Percentiles rank a stretch among this genome's conserved stretches.
Conservation (phyloP, 2,113 vertebrate genomes). For the Callionymus lyra region DNA sequence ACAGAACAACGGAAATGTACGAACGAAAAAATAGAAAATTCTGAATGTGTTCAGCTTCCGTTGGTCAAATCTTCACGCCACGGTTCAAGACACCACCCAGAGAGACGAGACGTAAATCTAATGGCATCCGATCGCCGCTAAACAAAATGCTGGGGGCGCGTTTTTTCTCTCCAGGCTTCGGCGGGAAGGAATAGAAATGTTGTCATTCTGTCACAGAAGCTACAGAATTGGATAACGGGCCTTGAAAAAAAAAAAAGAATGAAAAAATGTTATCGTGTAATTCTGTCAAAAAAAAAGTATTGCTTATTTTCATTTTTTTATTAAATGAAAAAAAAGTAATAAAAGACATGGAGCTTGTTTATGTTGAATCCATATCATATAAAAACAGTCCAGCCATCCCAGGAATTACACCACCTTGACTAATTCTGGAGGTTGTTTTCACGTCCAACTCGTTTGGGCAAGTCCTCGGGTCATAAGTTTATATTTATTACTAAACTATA, state of each 20-base stretch:
- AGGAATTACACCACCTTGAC: no score
- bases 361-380: no score
- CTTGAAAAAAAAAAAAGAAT: constrained; percentile 31
- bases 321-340: no score
- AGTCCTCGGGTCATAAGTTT: no score
- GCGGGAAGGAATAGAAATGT: constrained; percentile 29
- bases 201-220: constrained; percentile 32
- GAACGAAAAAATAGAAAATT: constrained; percentile 50
- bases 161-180: constrained; percentile 51
- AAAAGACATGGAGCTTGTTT: no score
- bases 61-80: constrained; percentile 85
- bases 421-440: no score
- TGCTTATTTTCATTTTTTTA: no score
- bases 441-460: no score
- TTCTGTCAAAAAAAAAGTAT: no score
- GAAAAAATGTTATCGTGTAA: no score
- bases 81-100: constrained; percentile 74
- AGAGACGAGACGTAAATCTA: constrained; percentile 79
- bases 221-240: constrained; percentile 22
- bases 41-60: constrained; percentile 68
- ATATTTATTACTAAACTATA: no score
- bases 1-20: constrained; percentile 65
- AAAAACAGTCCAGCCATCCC: no score
- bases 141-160: constrained; percentile 74
- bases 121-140: constrained; percentile 75